A percentile compares a stretch with the other conserved stretches of the same genome.
Conservation (phyloP, 2,888 invertebrate species). For the Drosophila tanythrix region DNA sequence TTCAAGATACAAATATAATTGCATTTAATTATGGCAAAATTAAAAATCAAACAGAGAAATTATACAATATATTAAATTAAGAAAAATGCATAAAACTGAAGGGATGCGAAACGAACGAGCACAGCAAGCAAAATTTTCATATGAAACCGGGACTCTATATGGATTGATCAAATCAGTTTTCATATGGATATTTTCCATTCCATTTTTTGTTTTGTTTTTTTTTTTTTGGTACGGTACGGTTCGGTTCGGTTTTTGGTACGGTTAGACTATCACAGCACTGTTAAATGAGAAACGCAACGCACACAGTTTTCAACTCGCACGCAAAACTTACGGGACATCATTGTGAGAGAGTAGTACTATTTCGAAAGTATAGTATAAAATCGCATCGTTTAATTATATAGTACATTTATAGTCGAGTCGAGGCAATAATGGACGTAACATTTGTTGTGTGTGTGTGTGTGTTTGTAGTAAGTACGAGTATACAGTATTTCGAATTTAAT, state of each 20-base stretch:
- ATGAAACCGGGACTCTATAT: constrained; percentile 37
- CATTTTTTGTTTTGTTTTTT: neutral
- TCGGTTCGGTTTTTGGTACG: constrained; percentile 39
- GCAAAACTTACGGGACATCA: constrained; percentile 70
- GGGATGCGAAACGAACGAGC: constrained; percentile 39
- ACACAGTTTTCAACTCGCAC: constrained; percentile 68
- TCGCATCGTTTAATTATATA: constrained; percentile 51
- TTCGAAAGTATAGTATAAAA: constrained; percentile 55
- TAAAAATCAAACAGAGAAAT: constrained; percentile 22
- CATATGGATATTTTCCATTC: neutral
- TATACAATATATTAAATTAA: constrained; percentile 18
- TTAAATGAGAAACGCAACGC: constrained; percentile 68
- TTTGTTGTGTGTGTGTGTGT: constrained; percentile 15
- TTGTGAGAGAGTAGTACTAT: constrained; percentile 27
- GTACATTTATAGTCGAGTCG: constrained; percentile 31
- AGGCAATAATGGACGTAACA: constrained; percentile 71
- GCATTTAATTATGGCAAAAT: constrained; percentile 63
- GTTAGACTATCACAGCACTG: constrained; percentile 80
- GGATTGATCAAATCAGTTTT: constrained; percentile 46
- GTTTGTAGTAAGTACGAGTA: constrained; percentile 39
- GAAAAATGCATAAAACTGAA: constrained; percentile 19
- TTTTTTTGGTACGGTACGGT: constrained; percentile 40
- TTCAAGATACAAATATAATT: constrained; percentile 75
- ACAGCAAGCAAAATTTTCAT: constrained; percentile 47
- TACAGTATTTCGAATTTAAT: constrained; percentile 68